Evolutionary conservation across 2,113 vertebrate genomes (phyloP).

Genomic region (Barbus barbus): DNA sequence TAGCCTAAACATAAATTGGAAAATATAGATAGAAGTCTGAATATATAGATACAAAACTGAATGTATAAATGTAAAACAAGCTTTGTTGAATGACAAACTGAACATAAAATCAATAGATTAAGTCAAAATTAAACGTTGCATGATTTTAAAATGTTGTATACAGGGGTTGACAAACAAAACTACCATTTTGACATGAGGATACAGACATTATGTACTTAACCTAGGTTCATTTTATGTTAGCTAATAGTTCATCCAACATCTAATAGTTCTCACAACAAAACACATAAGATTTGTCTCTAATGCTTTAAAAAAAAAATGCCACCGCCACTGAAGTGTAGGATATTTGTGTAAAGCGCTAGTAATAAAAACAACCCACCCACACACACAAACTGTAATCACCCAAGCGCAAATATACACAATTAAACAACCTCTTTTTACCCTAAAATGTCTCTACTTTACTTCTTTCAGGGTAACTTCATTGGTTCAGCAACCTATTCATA

Average conservation of each 20-base stretch:
- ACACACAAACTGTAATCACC: constrained; percentile 12
- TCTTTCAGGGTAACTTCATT: constrained; percentile 41
- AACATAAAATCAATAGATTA: not conserved
- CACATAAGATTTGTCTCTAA: not conserved
- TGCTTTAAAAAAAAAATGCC: not conserved
- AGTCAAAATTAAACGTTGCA: not conserved
- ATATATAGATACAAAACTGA: too few relatives aligned
- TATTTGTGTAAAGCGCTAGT: not conserved
- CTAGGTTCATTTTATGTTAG: not conserved
- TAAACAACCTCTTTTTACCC: not conserved
- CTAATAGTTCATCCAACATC: not conserved
- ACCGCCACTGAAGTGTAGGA: not conserved
- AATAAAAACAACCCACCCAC: constrained; percentile 1
- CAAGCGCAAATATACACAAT: constrained; percentile 8
- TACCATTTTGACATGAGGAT: not conserved
- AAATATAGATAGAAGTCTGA: too few relatives aligned
- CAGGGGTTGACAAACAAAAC: too few relatives aligned
- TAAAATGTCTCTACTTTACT: constrained; percentile 7
- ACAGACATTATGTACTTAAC: not conserved
- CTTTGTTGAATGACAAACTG: not conserved
- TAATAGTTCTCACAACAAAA: not conserved
- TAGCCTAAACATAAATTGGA: too few relatives aligned
- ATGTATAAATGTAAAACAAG: not conserved
- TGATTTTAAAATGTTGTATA: not conserved
- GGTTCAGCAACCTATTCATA: constrained; percentile 51